Base-by-base conservation (phyloP, 2,113 vertebrate species). In the Hiodon tergisus region DNA sequence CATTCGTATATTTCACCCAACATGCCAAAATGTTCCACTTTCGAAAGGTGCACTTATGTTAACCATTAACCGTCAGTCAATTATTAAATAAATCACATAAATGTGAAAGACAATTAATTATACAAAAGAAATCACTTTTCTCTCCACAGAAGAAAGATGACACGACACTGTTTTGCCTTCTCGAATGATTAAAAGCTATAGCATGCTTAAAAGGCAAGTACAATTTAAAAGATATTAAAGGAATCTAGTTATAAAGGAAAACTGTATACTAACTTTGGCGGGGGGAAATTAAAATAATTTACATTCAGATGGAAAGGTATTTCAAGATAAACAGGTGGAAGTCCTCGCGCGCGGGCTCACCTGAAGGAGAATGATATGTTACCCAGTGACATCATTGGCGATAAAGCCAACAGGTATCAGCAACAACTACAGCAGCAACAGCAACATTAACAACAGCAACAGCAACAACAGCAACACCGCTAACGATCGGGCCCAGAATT, bases 171-270 rank as follows among this genome's bases (percentile, higher is more conserved):
- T 73, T 79, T 78, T 67, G 79, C 80, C 78, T 57, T 55, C 63
- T 74, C 72, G 62, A 57, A 63, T 67, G 51, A 59, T 68, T 53
- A 13, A 59, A 74, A 50, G 51, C 31, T 75, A 75, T 57, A 83
- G 85, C 85, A 87, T 89, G 87, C 87, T 87, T 78, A 84, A 78
- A 78, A 83, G 80, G 83, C 84, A 82, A 83, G 79, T 78, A 77
- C 54, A 55, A 75, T 77, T 69, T 63, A 75, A 78, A 74, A 78
- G 66, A 70, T 73, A 73, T n/a, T 53, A 62, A 73, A 75, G 79
- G 61, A 69, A 54, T 75, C 71, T 54, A 74, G 72, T 55, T 76
- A 68, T 70, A 75, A 68, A 50, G 48, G 61, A 57, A 55, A 76
- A 70, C 60, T 17, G 57, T 54, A n/a, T 51, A 47, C 31, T 14